Evolutionary conservation across 1,140 invertebrate species (phyloP).

Genomic region (Heliconius hermathena): DNA sequence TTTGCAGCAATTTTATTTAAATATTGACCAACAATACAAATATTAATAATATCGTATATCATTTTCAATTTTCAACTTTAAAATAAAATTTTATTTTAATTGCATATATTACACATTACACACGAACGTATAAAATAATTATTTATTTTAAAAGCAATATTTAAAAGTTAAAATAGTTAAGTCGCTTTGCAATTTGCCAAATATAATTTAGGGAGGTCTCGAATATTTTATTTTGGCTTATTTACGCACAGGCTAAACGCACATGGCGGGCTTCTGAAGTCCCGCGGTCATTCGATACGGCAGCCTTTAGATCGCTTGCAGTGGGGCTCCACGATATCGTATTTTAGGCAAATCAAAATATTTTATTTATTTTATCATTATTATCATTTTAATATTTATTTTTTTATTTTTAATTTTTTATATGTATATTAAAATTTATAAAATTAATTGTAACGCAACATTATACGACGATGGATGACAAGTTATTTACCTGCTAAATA

Average conservation of each 20-base stretch:
- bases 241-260: constrained; percentile 54
- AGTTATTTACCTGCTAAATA: too few relatives aligned
- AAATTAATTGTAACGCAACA: too few relatives aligned
- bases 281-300: constrained; percentile 36
- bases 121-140: neutral
- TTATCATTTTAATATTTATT: neutral
- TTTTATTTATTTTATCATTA: constrained; percentile 12
- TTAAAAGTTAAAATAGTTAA: neutral
- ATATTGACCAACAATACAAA: neutral
- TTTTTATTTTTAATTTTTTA: too few relatives aligned
- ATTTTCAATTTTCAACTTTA: neutral
- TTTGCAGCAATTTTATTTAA: constrained; percentile 8
- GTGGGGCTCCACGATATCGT: neutral
- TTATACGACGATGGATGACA: too few relatives aligned
- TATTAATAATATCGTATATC: neutral
- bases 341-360: neutral
- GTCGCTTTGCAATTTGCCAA: constrained; percentile 24
- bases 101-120: neutral
- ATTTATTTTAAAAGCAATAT: neutral
- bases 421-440: neutral
- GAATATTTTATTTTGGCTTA: constrained; percentile 50
- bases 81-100: neutral
- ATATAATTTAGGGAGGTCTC: constrained; percentile 38
- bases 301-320: constrained; percentile 45
- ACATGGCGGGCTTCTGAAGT: constrained; percentile 49